A percentile compares a stretch with the other conserved stretches of the same genome.
Evolutionary conservation across 2,888 invertebrate species (phyloP).

Genomic region (Himalopsyche japonica): DNA sequence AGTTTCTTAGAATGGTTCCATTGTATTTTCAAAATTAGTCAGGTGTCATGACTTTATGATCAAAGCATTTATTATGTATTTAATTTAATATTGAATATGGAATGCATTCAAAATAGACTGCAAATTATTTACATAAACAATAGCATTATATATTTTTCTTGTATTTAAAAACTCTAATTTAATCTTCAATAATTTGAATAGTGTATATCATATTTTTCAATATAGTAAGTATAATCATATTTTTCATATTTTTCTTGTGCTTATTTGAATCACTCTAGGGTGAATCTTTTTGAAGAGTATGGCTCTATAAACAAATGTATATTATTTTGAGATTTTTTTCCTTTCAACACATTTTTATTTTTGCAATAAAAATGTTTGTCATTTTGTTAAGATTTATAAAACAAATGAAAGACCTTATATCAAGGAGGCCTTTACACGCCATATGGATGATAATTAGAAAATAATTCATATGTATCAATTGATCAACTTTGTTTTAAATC

Average conservation of each 20-base stretch:
- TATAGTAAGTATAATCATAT: too few relatives aligned
- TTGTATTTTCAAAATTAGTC: neutral
- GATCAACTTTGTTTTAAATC: neutral
- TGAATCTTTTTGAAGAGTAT: neutral
- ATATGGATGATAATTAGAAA: neutral
- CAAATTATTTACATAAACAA: too few relatives aligned
- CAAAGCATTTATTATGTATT: too few relatives aligned
- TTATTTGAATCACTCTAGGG: neutral
- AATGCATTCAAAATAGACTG: too few relatives aligned
- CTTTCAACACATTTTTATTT: neutral
- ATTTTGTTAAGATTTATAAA: neutral
- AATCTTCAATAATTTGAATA: too few relatives aligned
- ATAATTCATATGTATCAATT: neutral
- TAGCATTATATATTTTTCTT: neutral
- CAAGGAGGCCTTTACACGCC: neutral
- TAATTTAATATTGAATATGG: too few relatives aligned
- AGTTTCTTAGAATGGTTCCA: neutral
- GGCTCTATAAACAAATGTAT: neutral
- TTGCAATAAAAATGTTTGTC: neutral
- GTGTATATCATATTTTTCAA: too few relatives aligned
- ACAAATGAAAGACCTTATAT: neutral
- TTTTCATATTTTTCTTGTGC: neutral
- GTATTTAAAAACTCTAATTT: neutral
- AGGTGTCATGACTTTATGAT: neutral
- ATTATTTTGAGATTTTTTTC: neutral